These are phyloP conservation scores for Xestia c-nigrum DNA, from an alignment of 2,888 invertebrate species.

Conservation along the genomic window DNA sequence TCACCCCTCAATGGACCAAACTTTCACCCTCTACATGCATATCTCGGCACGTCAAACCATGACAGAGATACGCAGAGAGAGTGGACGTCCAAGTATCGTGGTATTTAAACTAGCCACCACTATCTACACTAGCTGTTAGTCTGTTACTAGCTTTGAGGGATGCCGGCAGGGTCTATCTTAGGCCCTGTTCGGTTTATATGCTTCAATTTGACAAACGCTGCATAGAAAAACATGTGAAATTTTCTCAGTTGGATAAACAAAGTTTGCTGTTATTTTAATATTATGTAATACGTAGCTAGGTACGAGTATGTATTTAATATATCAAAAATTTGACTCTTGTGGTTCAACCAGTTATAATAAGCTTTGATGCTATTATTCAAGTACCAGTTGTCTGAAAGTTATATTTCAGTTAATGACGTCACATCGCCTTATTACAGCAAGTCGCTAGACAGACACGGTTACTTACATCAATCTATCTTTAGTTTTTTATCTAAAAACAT, in stretches of 20 bases:
- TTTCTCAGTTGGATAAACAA: not conserved
- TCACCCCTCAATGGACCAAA: conserved; percentile 54
- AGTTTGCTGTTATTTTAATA: not conserved
- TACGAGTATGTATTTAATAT: no score
- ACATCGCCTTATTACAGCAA: not conserved
- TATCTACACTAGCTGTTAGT: conserved; percentile 58
- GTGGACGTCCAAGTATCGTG: conserved; percentile 58
- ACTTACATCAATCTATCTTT: not conserved
- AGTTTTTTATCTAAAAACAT: conserved; percentile 9
- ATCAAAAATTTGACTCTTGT: conserved; percentile 2
- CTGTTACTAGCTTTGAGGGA: conserved; percentile 58
- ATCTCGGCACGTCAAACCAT: conserved; percentile 61
- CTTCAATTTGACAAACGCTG: not conserved
- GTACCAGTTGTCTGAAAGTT: not conserved
- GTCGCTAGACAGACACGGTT: not conserved
- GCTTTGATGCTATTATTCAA: not conserved
- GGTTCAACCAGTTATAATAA: not conserved
- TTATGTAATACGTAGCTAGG: not conserved
- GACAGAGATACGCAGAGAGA: conserved; percentile 66
- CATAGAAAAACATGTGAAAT: conserved; percentile 1
- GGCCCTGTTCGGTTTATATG: not conserved
- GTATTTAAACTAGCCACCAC: conserved; percentile 56
- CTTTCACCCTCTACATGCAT: conserved; percentile 68
- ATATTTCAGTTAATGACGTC: not conserved
- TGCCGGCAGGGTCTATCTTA: conserved; percentile 47